Evolutionary conservation across 2,888 invertebrate species (phyloP).

Genomic region (Minunthozetes semirufus): DNA sequence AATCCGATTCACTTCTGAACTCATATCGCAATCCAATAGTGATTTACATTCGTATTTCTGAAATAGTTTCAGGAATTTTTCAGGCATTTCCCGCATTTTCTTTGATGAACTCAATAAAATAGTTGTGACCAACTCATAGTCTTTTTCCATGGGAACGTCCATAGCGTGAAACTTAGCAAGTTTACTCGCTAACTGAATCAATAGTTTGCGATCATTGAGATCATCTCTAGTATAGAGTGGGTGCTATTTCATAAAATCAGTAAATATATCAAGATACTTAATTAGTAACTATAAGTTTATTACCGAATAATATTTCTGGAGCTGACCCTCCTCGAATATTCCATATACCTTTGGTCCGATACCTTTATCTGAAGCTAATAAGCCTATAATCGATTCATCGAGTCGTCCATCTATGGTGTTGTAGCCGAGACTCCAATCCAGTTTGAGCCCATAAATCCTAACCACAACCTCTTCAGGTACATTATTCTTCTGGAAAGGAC

Average conservation of each 20-base stretch:
- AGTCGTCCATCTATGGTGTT: neutral
- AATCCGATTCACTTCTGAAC: conserved; percentile 21
- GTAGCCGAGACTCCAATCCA: neutral
- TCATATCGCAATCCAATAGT: conserved; percentile 12
- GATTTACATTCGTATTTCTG: conserved; percentile 12
- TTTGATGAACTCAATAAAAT: neutral
- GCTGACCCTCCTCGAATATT: conserved; percentile 87
- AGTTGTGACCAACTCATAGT: neutral
- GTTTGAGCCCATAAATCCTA: conserved; percentile 1
- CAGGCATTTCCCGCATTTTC: no score
- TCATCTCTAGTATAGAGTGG: neutral
- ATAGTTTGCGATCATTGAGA: conserved; percentile 57
- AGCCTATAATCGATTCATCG: neutral
- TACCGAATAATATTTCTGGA: conserved; percentile 68
- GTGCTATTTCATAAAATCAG: no score
- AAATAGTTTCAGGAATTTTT: neutral
- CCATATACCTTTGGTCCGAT: conserved; percentile 90
- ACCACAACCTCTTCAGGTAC: conserved; percentile 16
- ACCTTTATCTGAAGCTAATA: neutral
- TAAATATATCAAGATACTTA: conserved; percentile 45
- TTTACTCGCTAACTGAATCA: conserved; percentile 46
- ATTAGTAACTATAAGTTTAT: neutral
- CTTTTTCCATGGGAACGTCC: conserved; percentile 62
- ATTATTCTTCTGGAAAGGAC: neutral
- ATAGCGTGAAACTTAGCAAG: neutral